A percentile compares a stretch with the other conserved stretches of the same genome.
Conservation (phyloP, 2,113 vertebrate genomes). For the Salvator merianae region DNA sequence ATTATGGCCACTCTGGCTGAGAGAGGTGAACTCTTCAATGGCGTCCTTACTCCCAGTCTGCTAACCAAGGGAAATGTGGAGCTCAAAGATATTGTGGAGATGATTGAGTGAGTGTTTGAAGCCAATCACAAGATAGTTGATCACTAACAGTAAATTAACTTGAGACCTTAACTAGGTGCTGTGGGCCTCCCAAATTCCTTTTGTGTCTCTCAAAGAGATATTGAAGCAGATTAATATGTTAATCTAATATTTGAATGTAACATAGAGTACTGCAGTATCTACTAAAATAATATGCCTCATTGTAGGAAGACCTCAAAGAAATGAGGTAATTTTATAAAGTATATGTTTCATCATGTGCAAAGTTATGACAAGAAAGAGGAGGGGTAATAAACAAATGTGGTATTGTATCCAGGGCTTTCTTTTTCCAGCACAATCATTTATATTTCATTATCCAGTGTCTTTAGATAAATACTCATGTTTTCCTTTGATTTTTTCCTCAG, state of each 20-base stretch:
- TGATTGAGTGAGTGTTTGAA: slow-evolving; percentile 67
- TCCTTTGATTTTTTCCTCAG: background rate
- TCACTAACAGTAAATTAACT: background rate
- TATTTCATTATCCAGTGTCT: background rate
- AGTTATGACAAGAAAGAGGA: background rate
- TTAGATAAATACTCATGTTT: background rate
- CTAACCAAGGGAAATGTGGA: slow-evolving; percentile 53
- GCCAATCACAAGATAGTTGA: background rate
- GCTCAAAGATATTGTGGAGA: slow-evolving; percentile 76
- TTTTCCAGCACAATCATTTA: background rate
- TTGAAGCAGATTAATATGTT: background rate
- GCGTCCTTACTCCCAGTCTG: slow-evolving; percentile 45
- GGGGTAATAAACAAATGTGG: background rate
- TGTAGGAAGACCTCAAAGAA: background rate
- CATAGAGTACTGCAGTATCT: background rate
- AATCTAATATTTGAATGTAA: background rate
- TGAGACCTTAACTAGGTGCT: background rate
- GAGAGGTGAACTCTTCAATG: slow-evolving; percentile 72
- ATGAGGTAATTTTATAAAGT: background rate
- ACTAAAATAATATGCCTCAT: background rate
- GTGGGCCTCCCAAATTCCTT: background rate
- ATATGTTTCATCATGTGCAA: background rate
- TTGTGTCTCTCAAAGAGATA: background rate
- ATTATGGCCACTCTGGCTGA: slow-evolving; percentile 70
- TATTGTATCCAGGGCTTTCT: background rate